Evolutionary conservation across 2,113 vertebrate species (phyloP).

Genomic region (Sander vitreus): DNA sequence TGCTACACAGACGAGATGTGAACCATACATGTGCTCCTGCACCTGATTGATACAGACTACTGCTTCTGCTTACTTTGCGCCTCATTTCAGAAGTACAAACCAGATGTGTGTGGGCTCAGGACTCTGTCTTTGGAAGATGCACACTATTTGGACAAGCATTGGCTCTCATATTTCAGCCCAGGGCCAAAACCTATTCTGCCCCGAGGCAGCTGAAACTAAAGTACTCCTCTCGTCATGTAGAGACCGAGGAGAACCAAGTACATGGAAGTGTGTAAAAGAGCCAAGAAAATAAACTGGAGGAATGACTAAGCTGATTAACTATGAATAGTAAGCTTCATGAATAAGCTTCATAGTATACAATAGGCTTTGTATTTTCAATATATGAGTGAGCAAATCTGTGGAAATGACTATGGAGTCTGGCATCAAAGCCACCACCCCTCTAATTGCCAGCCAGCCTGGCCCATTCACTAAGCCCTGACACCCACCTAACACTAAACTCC

Average conservation of each 20-base stretch:
- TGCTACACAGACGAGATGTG: constrained; percentile 63
- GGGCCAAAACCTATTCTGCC: constrained; percentile 62
- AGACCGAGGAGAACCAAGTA: constrained; percentile 50
- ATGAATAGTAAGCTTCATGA: constrained; percentile 71
- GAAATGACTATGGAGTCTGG: constrained; percentile 46
- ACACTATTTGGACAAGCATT: constrained; percentile 38
- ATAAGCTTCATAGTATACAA: constrained; percentile 68
- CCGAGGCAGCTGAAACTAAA: constrained; percentile 48
- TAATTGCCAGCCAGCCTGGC: constrained; percentile 50
- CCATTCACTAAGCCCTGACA: constrained; percentile 55
- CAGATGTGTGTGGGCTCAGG: constrained; percentile 49
- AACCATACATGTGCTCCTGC: constrained; percentile 60
- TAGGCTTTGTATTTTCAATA: constrained; percentile 70
- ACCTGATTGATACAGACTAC: constrained; percentile 49
- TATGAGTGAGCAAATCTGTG: constrained; percentile 61
- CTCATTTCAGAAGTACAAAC: constrained; percentile 56
- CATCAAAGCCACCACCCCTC: constrained; percentile 56
- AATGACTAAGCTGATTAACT: constrained; percentile 78
- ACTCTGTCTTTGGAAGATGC: constrained; percentile 46
- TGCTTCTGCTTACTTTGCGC: constrained; percentile 54
- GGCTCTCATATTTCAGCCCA: constrained; percentile 66
- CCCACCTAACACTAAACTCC: constrained; percentile 64
- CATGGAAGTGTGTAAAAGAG: constrained; percentile 49
- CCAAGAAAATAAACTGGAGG: constrained; percentile 69
- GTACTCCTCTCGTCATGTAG: constrained; percentile 35